These are phyloP conservation scores for Synanthedon formicaeformis DNA, from an alignment of 2,888 invertebrate species.

Conservation along the genomic window DNA sequence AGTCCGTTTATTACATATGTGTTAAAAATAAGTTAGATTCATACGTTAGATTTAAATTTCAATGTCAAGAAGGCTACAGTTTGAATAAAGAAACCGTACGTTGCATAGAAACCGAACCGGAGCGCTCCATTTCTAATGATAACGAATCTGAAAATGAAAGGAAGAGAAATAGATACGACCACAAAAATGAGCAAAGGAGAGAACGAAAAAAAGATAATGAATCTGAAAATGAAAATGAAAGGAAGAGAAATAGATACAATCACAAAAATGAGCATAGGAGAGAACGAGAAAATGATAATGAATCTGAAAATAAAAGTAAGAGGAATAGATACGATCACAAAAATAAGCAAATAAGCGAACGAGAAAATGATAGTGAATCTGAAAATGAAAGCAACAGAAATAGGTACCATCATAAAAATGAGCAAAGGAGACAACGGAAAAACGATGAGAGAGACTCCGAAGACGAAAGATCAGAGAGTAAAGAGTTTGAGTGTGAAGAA, in stretches of 20 bases:
- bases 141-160: constrained; percentile 11
- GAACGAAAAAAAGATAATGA: constrained; percentile 4
- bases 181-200: too few relatives aligned
- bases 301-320: constrained; percentile 10
- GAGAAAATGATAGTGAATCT: constrained; percentile 5
- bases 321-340: constrained; percentile 1
- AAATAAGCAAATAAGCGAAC: constrained; percentile 4
- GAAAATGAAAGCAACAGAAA: constrained; percentile 2
- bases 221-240: constrained; percentile 11
- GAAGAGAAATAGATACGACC: too few relatives aligned
- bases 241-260: constrained; percentile 3
- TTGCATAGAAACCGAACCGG: constrained; percentile 21
- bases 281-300: constrained; percentile 6
- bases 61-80: constrained; percentile 40
- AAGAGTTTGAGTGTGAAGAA: constrained; percentile 31
- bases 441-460: constrained; percentile 11
- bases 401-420: constrained; percentile 1
- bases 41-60: constrained; percentile 44
- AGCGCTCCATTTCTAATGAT: constrained; percentile 4
- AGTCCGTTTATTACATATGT: constrained; percentile 57
- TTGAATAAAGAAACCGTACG: constrained; percentile 35
- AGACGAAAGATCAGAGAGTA: constrained; percentile 11
- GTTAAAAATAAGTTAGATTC: constrained; percentile 22
- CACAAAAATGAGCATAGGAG: background rate
- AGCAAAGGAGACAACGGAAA: constrained; percentile 4